Conservation (phyloP, 2,797 vertebrate species). For the Emys orbicularis region DNA sequence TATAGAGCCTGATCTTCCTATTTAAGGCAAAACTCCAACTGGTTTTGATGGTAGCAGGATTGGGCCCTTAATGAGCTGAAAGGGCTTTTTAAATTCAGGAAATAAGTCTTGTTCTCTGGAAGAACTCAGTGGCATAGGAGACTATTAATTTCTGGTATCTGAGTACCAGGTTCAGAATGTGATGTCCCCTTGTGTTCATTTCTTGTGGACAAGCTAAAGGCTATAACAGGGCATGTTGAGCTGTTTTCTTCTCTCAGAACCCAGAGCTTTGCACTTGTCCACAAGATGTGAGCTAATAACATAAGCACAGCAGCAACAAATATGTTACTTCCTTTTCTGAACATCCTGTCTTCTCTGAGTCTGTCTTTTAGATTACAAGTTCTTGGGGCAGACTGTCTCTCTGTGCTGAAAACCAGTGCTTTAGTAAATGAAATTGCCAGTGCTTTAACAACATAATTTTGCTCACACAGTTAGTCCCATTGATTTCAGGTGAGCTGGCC, state of each 20-base stretch:
- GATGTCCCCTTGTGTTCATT: background rate
- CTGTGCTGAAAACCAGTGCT: background rate
- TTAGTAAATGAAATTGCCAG: background rate
- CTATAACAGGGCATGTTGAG: background rate
- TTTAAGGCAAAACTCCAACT: background rate
- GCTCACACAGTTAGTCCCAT: background rate
- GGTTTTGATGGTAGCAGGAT: background rate
- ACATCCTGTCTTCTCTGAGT: accelerated
- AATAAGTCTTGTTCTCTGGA: background rate
- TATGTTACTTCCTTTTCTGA: accelerated
- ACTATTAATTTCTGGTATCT: accelerated
- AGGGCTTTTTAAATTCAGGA: background rate
- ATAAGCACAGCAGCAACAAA: background rate
- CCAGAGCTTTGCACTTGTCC: background rate
- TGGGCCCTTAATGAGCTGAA: background rate
- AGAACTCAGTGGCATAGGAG: background rate
- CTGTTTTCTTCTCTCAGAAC: background rate
- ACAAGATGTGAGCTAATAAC: background rate
- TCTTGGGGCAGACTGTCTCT: background rate
- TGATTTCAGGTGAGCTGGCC: background rate
- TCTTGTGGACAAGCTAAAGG: background rate
- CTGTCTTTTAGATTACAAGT: background rate
- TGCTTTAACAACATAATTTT: background rate
- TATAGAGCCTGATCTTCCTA: background rate
- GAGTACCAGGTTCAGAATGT: background rate